Base-by-base conservation (phyloP, 2,888 invertebrate genomes). In the Tenthredo livida region DNA sequence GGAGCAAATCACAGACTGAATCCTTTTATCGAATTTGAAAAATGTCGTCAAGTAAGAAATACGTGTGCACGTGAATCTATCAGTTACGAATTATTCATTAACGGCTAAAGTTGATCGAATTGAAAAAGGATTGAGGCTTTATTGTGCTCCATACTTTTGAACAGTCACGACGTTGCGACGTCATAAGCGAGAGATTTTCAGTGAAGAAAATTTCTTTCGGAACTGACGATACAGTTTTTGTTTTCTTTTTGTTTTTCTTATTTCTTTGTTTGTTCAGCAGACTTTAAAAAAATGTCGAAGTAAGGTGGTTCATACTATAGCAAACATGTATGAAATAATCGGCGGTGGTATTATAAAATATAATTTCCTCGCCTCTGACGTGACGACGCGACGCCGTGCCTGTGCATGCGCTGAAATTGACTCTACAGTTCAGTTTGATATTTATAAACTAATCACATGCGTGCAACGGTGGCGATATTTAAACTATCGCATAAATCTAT, bases 401-500 rank as follows among this genome's bases (percentile, higher is more conserved):
- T 43, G 43, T 73, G 73, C 43, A 73, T 40, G 73, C 25, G 73
- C 43, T 43, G 73, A 73, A 73, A 73, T 73, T 43, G 25, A 73
- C 40, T 43, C 73, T n/a, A 21, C 12, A 21, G 40, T 67, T 33
- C 67, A 33, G 33, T 25, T 12, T 17, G 33, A 67, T 61, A 12
- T 61, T 21, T 43, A 43, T 43, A 7, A 21, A 15, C 43, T 12
- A 50, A 77, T 50, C 25, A 80, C 10, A 80, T 80, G 4, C 21
- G 37, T 40, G 37, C 21, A 80, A 80, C 40, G 40, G 37, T 80
- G 61, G 40, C 61, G 25, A 40, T 43, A 73, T 43, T 29, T 4
- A n/a, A 61, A 37, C 9, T 58, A 33, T n/a, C 12, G 17, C 2
- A 58, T 54, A 78, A 58, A 78, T 54, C 54, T 58, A 54, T 75